Conservation (phyloP, 2,113 vertebrate species). For the Lamprotornis superbus region DNA sequence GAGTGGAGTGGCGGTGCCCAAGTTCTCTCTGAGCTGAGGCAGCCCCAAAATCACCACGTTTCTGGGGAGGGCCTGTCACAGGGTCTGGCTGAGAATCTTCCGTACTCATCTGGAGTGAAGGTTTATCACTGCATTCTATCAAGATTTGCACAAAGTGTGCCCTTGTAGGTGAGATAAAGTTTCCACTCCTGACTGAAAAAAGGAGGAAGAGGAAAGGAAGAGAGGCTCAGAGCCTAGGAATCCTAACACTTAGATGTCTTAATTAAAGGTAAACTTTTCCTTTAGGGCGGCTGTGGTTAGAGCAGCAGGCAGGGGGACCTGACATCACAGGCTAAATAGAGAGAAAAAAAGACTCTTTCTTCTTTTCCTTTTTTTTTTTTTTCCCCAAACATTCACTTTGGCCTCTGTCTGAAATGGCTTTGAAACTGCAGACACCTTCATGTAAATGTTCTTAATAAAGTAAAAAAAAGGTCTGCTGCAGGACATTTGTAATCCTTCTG, state of each 20-base stretch:
- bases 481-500: constrained; percentile 52
- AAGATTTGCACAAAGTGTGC: neutral
- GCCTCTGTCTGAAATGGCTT: constrained; percentile 20
- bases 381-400: neutral
- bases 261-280: constrained; percentile 46
- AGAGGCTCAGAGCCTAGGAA: neutral
- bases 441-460: constrained; percentile 56
- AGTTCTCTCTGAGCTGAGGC: neutral
- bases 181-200: neutral
- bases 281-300: constrained; percentile 24
- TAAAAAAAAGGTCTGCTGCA: neutral
- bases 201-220: neutral
- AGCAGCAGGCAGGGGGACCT: constrained; percentile 13
- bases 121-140: neutral
- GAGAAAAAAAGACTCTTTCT: neutral
- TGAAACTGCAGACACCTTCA: constrained; percentile 45
- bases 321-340: neutral
- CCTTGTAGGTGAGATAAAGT: neutral
- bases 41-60: fast-evolving
- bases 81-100: neutral
- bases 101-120: neutral
- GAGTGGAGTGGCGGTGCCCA: fast-evolving
- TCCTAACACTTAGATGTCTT: neutral
- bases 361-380: neutral
- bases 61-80: neutral